Evolutionary conservation across 1,140 invertebrate species (phyloP).

Genomic region (Augochlora pura): DNA sequence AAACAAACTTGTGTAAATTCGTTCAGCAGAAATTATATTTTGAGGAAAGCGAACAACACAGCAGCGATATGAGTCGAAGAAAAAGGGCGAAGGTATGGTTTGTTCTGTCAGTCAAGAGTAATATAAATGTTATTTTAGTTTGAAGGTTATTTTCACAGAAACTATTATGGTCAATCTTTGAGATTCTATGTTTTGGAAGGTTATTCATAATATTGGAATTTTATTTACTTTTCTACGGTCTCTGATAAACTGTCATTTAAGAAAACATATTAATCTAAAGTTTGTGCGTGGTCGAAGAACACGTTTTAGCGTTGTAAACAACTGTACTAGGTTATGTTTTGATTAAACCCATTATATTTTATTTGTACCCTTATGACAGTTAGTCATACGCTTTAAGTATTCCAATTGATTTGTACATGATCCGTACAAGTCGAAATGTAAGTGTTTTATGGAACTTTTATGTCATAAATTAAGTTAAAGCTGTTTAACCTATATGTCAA

Average conservation of each 20-base stretch:
- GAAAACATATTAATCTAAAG: neutral
- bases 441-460: constrained; percentile 27
- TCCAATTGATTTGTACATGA: neutral
- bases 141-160: neutral
- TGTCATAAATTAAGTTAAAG: constrained; percentile 24
- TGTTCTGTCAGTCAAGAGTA: neutral
- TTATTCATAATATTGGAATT: neutral
- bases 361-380: neutral
- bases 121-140: neutral
- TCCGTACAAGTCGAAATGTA: neutral
- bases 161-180: neutral
- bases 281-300: neutral
- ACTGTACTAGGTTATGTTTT: constrained; percentile 46
- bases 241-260: neutral
- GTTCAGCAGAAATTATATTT: constrained; percentile 10
- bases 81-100: constrained; percentile 84
- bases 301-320: neutral
- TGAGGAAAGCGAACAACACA: constrained; percentile 7
- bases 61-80: constrained; percentile 83
- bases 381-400: neutral
- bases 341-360: constrained; percentile 18
- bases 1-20: constrained; percentile 68
- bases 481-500: constrained; percentile 42
- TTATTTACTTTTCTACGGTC: neutral
- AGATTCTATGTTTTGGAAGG: neutral